These are phyloP conservation scores for Noturus placidus DNA, from an alignment of 2,113 vertebrate species.

Conservation along the genomic window DNA sequence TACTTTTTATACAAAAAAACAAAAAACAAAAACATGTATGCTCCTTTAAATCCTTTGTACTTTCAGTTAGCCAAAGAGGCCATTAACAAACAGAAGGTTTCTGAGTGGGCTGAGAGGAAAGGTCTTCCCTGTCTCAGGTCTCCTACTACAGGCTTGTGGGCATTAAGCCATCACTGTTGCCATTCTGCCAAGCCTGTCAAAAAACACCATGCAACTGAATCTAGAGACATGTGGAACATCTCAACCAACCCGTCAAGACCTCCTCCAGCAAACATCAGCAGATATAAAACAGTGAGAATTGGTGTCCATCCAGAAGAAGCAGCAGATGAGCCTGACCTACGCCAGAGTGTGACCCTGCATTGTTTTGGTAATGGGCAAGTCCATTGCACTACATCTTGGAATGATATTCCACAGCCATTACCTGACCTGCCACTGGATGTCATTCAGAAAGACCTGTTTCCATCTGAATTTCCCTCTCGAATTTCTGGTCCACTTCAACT, in stretches of 20 bases:
- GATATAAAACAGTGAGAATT: constrained; percentile 53
- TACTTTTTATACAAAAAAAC: neutral
- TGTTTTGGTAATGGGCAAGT: constrained; percentile 2
- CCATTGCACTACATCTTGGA: constrained; percentile 57
- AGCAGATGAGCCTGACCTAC: constrained; percentile 53
- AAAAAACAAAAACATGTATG: neutral
- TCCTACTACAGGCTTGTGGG: constrained; percentile 4
- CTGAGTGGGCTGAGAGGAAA: constrained; percentile 61
- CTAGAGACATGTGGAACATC: constrained; percentile 30
- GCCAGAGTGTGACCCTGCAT: constrained; percentile 47
- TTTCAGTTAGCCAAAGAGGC: constrained; percentile 49
- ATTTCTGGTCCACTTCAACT: constrained; percentile 52
- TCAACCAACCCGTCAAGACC: constrained; percentile 33
- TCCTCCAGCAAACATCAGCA: constrained; percentile 29
- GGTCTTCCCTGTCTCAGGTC: constrained; percentile 50
- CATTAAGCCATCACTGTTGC: constrained; percentile 9
- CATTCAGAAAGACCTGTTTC: constrained; percentile 64
- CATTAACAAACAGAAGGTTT: constrained; percentile 46
- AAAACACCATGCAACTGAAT: constrained; percentile 8
- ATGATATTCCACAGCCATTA: neutral
- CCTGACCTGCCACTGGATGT: constrained; percentile 61
- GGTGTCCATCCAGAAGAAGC: constrained; percentile 44
- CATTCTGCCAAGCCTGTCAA: neutral
- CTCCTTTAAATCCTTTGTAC: neutral
- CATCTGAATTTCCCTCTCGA: constrained; percentile 60